Percentiles rank a stretch among this genome's conserved stretches.
Evolutionary conservation across 2,888 invertebrate species (phyloP).

Genomic region (Melinopterus prodromus): DNA sequence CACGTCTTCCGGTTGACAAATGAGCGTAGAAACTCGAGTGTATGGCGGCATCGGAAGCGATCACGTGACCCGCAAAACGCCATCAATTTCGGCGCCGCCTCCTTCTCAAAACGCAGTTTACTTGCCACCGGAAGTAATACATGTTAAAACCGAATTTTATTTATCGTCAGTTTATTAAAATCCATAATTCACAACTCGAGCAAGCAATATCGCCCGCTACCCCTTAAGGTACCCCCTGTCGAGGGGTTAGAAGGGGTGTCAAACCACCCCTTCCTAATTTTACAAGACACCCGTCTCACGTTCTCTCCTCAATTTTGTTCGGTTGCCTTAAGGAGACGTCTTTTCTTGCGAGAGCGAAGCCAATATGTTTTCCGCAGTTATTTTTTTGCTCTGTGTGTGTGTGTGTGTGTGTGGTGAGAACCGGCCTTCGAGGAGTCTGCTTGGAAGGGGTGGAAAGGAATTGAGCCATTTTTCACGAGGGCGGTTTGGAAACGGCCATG

Average conservation of each 20-base stretch:
- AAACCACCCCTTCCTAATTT: not conserved
- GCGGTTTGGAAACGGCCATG: not conserved
- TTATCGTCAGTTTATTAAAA: not conserved
- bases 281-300: not conserved
- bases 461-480: slow-evolving; percentile 4
- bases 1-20: not conserved
- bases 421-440: not conserved
- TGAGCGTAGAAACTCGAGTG: not conserved
- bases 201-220: not conserved
- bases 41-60: not conserved
- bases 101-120: not conserved
- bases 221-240: not conserved
- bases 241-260: not conserved
- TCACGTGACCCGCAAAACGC: not conserved
- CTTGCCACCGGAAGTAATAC: not conserved
- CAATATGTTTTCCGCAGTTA: not conserved
- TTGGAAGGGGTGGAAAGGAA: not conserved
- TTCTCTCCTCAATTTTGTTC: not conserved
- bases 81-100: not conserved
- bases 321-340: not conserved
- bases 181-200: not conserved
- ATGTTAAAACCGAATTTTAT: not conserved
- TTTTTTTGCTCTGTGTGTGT: not conserved
- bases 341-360: not conserved
- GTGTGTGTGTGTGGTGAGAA: not conserved